Base-by-base conservation (phyloP, 1,140 invertebrate genomes). In the Vanessa atalanta region DNA sequence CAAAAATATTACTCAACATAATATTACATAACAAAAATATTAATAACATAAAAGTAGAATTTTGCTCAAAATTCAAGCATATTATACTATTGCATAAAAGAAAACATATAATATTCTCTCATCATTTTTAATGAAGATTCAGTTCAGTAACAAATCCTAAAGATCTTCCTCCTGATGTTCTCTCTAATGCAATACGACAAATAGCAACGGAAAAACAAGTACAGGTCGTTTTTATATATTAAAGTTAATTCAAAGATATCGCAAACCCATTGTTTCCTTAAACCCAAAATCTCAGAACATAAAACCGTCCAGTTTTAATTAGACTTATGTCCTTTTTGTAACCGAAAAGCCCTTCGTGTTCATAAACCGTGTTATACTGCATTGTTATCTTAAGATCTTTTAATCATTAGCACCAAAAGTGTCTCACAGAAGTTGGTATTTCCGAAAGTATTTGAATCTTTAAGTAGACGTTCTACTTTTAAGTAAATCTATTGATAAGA, bases 171-270 rank as follows among this genome's bases (percentile, higher is more conserved):
- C 13, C 26, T 43, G 8, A 43, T 16, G 12, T 57, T 1, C 26
- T 1, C 65, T 47, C 61, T 53, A 70, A 37, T 70, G 57, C 43
- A 43, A 69, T 47, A 71, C 69, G 14, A 37, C 43, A 23, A 70
- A 15, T 70, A 23, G 37, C 20, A 63, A 70, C 15, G 57, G 8
- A 14, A 51, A 26, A 64, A 48, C 14, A 61, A 20, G 20, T 20
- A 64, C 61, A 16, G 20, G 37, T 20, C 61, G 60, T 71, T 53
- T 53, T 47, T 71, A 43, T 48, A 71, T 47, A 71, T 71, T 71
- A 71, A 12, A 63, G 47, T 57, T 71, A 71, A 71, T 71, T 63
- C 48, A 71, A 65, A 71, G 69, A 53, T 48, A 71, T 71, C 61
- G 37, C 48, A 64, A 71, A 71, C 16, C 26, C 69, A 53, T 71